Percentiles rank a stretch among this genome's conserved stretches.
Evolutionary conservation across 2,113 vertebrate species (phyloP).

Genomic region (Thamnophis sirtalis): DNA sequence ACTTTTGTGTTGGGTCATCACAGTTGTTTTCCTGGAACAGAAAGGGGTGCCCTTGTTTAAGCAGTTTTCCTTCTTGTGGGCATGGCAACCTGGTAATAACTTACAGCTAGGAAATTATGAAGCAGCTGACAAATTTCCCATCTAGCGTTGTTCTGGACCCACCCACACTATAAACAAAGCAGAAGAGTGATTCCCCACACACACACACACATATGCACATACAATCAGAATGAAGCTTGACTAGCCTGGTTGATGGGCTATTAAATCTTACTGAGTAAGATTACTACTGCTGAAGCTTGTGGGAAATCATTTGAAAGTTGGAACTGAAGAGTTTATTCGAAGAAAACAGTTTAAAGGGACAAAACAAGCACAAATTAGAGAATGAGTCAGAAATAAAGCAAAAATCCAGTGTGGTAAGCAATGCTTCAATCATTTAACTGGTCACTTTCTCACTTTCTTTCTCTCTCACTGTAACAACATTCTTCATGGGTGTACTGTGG

Average conservation of each 20-base stretch:
- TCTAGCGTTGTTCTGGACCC: conserved; percentile 1
- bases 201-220: background rate
- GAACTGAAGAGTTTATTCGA: background rate
- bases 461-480: background rate
- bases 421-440: background rate
- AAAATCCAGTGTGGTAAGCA: background rate
- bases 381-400: background rate
- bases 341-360: background rate
- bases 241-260: conserved; percentile 3
- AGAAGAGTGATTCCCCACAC: background rate
- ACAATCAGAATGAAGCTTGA: conserved; percentile 2
- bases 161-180: conserved; percentile 22
- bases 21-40: conserved; percentile 5
- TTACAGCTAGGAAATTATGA: conserved; percentile 24
- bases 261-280: background rate
- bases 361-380: background rate
- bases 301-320: background rate
- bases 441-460: background rate
- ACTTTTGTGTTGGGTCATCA: background rate
- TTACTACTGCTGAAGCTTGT: background rate
- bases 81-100: conserved; percentile 32
- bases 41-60: background rate
- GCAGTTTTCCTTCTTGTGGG: conserved; percentile 17
- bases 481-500: background rate
- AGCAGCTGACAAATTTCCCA: conserved; percentile 19